phyloP scores from a whole-genome alignment of 2,888 invertebrate species.

The Melipona bicolor region DNA sequence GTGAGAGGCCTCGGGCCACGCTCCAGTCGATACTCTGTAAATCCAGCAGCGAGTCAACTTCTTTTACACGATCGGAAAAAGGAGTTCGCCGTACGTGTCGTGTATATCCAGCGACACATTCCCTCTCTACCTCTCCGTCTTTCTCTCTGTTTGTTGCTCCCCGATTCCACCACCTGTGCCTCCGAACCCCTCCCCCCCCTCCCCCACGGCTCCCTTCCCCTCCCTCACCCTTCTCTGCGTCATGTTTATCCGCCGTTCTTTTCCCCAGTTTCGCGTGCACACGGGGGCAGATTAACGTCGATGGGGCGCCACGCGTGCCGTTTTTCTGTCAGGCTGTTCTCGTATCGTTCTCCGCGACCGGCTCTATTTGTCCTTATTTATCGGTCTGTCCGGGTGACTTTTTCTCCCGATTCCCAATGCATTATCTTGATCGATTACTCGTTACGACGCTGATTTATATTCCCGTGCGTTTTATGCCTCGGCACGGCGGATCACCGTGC shows the following conservation, averaged over 20 bases:
- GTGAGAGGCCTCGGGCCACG: conserved; percentile 35
- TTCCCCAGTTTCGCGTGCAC: conserved; percentile 52
- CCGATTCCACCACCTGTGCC: conserved; percentile 1
- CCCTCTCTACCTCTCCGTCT: neutral
- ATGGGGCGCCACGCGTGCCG: conserved; percentile 63
- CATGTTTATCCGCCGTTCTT: conserved; percentile 7
- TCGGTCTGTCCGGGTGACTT: conserved; percentile 65
- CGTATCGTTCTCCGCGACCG: conserved; percentile 60
- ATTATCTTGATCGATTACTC: conserved; percentile 75
- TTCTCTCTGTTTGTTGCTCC: neutral
- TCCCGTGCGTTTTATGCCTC: conserved; percentile 60
- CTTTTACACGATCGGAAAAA: conserved; percentile 66
- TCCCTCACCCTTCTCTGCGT: neutral
- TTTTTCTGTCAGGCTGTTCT: conserved; percentile 61
- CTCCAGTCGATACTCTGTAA: conserved; percentile 63
- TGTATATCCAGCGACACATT: conserved; percentile 61
- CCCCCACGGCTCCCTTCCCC: neutral
- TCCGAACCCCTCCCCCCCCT: too few species aligned
- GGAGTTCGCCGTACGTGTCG: conserved; percentile 67
- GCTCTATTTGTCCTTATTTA: conserved; percentile 72
- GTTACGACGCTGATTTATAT: conserved; percentile 75
- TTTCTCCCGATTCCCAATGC: conserved; percentile 70
- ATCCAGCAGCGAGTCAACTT: conserved; percentile 65
- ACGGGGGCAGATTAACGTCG: conserved; percentile 61
- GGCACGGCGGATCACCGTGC: conserved; percentile 11